Percentiles rank a stretch among this genome's conserved stretches.
phyloP scores from a whole-genome alignment of 2,888 invertebrate species.

The Dicycla oo region DNA sequence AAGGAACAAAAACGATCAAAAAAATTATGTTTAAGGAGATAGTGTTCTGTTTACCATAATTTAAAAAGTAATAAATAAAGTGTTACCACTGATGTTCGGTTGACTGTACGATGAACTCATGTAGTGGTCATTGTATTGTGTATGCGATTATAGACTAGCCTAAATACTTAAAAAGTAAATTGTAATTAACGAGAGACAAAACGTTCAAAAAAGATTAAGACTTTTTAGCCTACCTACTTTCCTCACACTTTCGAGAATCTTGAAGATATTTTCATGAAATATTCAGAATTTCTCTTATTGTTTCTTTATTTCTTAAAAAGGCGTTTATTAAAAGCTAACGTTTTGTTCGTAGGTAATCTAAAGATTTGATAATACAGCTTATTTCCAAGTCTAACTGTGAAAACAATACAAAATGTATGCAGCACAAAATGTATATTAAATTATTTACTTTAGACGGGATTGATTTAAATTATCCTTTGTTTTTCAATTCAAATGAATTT shows the following conservation, averaged over 20 bases:
- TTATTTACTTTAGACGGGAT: conserved; percentile 13
- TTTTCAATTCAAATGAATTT: conserved; percentile 13
- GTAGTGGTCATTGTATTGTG: background rate
- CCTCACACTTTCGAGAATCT: background rate
- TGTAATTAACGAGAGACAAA: background rate
- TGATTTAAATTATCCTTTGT: conserved; percentile 19
- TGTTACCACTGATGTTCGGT: background rate
- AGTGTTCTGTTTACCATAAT: too few relatives aligned
- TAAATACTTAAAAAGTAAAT: background rate
- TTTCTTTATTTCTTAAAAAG: background rate
- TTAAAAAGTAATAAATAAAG: too few relatives aligned
- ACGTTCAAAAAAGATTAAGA: background rate
- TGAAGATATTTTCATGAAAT: background rate
- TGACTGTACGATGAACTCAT: background rate
- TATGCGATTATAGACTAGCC: background rate
- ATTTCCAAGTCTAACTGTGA: conserved; percentile 1
- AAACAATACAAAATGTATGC: background rate
- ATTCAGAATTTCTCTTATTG: background rate
- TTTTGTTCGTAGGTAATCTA: background rate
- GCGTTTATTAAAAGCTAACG: conserved; percentile 1
- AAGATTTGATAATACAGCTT: conserved; percentile 7
- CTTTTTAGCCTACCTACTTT: background rate
- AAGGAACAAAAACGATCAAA: too few relatives aligned
- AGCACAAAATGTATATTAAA: conserved; percentile 23
- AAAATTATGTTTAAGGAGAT: too few relatives aligned